phyloP scores from a whole-genome alignment of 2,888 invertebrate species.

The Myopa testacea region DNA sequence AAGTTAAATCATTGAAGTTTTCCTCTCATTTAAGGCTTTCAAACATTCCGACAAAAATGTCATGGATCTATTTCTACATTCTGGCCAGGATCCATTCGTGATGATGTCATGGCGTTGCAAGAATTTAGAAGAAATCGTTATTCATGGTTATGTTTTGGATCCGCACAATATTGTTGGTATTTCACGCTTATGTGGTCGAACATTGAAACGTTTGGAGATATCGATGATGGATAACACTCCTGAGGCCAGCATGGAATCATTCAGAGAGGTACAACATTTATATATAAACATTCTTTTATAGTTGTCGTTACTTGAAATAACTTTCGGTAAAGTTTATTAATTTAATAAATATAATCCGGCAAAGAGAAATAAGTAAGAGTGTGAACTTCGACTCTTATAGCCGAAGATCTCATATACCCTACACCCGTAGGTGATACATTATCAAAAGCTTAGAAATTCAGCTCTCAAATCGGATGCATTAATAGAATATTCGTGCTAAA shows the following conservation, averaged over 20 bases:
- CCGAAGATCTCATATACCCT: no score
- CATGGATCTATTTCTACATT: slow-evolving; percentile 58
- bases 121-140: slow-evolving; percentile 70
- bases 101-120: slow-evolving; percentile 74
- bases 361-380: no score
- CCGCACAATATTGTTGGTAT: slow-evolving; percentile 67
- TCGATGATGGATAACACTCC: slow-evolving; percentile 64
- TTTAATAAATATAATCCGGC: no score
- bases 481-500: no score
- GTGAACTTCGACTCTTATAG: no score
- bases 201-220: slow-evolving; percentile 65
- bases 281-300: background rate
- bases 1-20: no score
- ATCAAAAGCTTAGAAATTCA: no score
- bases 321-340: no score
- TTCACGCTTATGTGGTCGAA: slow-evolving; percentile 63
- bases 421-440: no score
- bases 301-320: no score
- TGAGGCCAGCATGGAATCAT: slow-evolving; percentile 57
- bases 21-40: slow-evolving; percentile 52
- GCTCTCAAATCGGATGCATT: no score
- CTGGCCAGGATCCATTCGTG: slow-evolving; percentile 71
- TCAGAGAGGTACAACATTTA: slow-evolving; percentile 55
- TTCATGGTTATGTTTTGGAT: slow-evolving; percentile 69
- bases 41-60: slow-evolving; percentile 62